Base-by-base conservation (phyloP, 2,797 vertebrate species). In the Carapus acus region DNA sequence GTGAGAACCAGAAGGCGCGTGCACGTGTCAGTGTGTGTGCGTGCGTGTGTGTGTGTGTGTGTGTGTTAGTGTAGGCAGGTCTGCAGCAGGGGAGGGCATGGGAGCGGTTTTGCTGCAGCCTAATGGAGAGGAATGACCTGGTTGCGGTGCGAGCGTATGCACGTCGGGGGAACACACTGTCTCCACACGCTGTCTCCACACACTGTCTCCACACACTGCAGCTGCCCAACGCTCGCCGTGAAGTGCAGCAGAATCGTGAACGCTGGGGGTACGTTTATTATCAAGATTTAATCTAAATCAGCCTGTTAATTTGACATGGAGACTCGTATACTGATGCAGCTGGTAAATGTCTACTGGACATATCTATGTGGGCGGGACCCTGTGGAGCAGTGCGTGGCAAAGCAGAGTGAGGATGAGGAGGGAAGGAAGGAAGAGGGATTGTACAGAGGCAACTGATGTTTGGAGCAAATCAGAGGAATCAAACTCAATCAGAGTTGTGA, bases 71-170 rank as follows among this genome's bases (percentile, higher is more conserved):
- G 16, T 24, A 46, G 24, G n/a, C 11, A 8, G 37, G 11, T 40
- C 18, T 40, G 37, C 49, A 51, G 43, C 7, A 18, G 19, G 34
- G 24, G n/a, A 39, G 47, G 47, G 65, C 76, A 81, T 78, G 76
- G 79, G 45, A 72, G 67, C 68, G 55, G 60, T 58, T 49, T 45
- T 43, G 54, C 59, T 70, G 58, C 59, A 6, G 36, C 68, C 58
- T 77, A 78, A 78, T 77, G 53, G 58, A 71, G 54, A 73, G 72
- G 19, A 65, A 84, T 67, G 38, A 74, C 70, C 56, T 46, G 65
- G 69, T 73, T 78, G 62, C 19, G 23, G 34, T 68, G 54, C 66
- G 69, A 71, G 64, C 58, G 53, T 62, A 51, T 62, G 65, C 53
- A 45, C 55, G 51, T 53, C 38, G 3, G 42, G 62, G 58, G 47